These are phyloP conservation scores for Hedya salicella DNA, from an alignment of 2,888 invertebrate genomes.

Conservation along the genomic window DNA sequence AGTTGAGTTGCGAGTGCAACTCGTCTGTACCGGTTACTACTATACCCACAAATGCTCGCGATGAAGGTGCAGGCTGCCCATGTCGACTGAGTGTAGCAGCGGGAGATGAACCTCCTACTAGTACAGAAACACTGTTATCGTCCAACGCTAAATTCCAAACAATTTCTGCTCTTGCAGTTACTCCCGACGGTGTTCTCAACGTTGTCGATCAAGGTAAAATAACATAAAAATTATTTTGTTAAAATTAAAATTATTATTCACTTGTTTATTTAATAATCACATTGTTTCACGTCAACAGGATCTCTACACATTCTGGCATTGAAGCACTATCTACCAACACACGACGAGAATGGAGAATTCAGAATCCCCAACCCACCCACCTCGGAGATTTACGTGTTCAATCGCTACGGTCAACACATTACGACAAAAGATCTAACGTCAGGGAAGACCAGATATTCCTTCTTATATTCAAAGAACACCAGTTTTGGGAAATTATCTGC, in stretches of 20 bases:
- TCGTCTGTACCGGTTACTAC: constrained; percentile 84
- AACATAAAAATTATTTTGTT: neutral
- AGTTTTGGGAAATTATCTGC: constrained; percentile 97
- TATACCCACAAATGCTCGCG: constrained; percentile 67
- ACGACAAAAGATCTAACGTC: constrained; percentile 97
- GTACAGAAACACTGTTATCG: constrained; percentile 93
- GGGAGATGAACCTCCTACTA: constrained; percentile 88
- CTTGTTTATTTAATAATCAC: neutral
- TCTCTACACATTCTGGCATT: constrained; percentile 93
- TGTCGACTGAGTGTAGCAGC: constrained; percentile 82
- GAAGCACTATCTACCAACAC: constrained; percentile 94
- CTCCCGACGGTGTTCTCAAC: constrained; percentile 97
- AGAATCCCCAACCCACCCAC: constrained; percentile 97
- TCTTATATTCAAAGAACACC: constrained; percentile 98
- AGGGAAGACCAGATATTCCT: constrained; percentile 97
- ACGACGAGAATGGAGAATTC: constrained; percentile 95
- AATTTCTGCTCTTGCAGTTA: constrained; percentile 95
- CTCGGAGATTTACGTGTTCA: constrained; percentile 97
- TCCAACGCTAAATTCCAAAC: constrained; percentile 96
- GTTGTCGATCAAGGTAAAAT: constrained; percentile 95
- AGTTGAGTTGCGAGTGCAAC: constrained; percentile 86
- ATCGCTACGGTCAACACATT: constrained; percentile 98
- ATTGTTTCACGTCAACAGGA: constrained; percentile 66
- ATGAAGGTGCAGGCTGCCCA: constrained; percentile 78
- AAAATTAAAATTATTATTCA: neutral